Evolutionary conservation across 2,888 invertebrate species (phyloP).

Genomic region (Smittia aterrima): DNA sequence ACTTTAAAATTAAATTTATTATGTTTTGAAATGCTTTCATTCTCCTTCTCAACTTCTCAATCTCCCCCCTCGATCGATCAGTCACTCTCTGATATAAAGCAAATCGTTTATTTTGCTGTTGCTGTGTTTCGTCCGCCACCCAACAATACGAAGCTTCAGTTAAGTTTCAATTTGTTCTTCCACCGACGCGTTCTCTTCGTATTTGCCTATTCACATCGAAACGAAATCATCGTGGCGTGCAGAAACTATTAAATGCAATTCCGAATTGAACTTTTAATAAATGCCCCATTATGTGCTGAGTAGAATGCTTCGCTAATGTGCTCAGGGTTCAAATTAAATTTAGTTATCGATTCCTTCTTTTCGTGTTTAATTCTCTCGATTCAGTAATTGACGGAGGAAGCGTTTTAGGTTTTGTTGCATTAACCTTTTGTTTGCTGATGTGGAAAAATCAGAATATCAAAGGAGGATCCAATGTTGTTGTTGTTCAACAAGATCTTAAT

Average conservation of each 20-base stretch:
- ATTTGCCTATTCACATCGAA: constrained; percentile 3
- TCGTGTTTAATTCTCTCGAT: neutral
- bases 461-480: neutral
- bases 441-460: constrained; percentile 13
- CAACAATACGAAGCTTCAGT: constrained; percentile 12
- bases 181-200: neutral
- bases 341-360: constrained; percentile 27
- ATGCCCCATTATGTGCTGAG: constrained; percentile 28
- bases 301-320: constrained; percentile 29
- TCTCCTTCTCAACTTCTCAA: constrained; percentile 13
- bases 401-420: constrained; percentile 25
- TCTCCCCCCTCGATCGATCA: neutral
- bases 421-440: constrained; percentile 11
- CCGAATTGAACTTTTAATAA: constrained; percentile 40
- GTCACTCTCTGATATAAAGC: neutral
- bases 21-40: constrained; percentile 17
- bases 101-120: neutral
- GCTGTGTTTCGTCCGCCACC: constrained; percentile 19
- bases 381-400: constrained; percentile 24
- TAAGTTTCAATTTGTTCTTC: constrained; percentile 31
- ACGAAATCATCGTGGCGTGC: constrained; percentile 37
- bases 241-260: constrained; percentile 40
- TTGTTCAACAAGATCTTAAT: neutral
- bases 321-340: constrained; percentile 37
- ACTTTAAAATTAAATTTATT: constrained; percentile 41